Percentiles rank a stretch among this genome's conserved stretches.
These are phyloP conservation scores for Echinometra lucunter DNA, from an alignment of 53 echinoderm and acorn worm species.

Conservation along the genomic window DNA sequence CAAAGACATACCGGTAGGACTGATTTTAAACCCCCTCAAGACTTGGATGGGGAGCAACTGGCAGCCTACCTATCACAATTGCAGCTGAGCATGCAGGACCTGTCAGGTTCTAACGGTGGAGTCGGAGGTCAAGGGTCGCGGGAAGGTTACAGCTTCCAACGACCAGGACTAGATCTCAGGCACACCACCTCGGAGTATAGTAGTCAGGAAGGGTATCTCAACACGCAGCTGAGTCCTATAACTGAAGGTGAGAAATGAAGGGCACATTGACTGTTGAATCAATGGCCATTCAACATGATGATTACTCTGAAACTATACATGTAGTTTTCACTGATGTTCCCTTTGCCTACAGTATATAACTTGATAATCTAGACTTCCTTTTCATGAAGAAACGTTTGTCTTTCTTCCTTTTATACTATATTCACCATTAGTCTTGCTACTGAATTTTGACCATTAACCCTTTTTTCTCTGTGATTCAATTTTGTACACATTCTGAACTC, in stretches of 20 bases:
- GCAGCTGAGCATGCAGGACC: slow-evolving; percentile 76
- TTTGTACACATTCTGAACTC: too few relatives aligned
- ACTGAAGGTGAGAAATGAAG: slow-evolving; percentile 73
- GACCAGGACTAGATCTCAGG: slow-evolving; percentile 75
- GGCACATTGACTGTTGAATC: too few relatives aligned
- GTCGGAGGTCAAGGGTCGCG: slow-evolving; percentile 63
- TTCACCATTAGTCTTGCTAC: too few relatives aligned
- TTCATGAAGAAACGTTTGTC: background rate
- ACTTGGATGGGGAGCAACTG: slow-evolving; percentile 83
- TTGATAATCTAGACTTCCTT: background rate
- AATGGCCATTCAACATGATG: background rate
- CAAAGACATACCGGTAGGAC: slow-evolving; percentile 74
- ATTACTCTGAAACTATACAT: background rate
- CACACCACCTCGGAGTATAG: slow-evolving; percentile 72
- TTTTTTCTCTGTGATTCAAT: too few relatives aligned
- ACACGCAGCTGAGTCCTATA: slow-evolving; percentile 85
- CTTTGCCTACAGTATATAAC: background rate
- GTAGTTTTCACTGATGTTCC: background rate
- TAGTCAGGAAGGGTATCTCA: slow-evolving; percentile 76
- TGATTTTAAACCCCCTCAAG: slow-evolving; percentile 66
- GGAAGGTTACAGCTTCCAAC: slow-evolving; percentile 63
- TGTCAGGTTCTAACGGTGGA: background rate
- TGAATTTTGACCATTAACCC: too few relatives aligned
- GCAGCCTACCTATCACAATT: slow-evolving; percentile 77
- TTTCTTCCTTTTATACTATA: too few relatives aligned